Evolutionary conservation across 2,797 vertebrate genomes (phyloP).

Genomic region (Lacerta viridis): DNA sequence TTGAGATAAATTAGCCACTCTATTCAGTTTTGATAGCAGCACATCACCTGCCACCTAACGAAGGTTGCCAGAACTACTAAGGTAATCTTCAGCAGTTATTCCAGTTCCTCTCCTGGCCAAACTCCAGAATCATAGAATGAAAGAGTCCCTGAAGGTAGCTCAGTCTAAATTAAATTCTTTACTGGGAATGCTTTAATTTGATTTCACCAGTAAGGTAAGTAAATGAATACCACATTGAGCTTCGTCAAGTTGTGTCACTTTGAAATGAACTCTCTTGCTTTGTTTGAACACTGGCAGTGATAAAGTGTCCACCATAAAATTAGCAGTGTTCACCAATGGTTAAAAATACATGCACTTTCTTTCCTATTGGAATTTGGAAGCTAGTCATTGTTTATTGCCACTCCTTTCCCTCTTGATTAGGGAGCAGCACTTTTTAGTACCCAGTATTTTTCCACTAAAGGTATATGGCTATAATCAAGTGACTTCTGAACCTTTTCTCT

Average conservation of each 20-base stretch:
- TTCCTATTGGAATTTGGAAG: neutral
- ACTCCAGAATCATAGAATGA: too few relatives aligned
- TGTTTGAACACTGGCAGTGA: neutral
- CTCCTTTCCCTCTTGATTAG: conserved; percentile 3
- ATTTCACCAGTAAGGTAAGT: neutral
- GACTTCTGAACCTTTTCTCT: conserved; percentile 7
- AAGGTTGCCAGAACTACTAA: too few relatives aligned
- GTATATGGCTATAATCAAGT: conserved; percentile 5
- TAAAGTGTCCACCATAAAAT: neutral
- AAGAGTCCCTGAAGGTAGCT: too few relatives aligned
- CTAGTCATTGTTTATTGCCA: neutral
- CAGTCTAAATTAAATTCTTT: too few relatives aligned
- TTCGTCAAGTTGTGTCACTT: neutral
- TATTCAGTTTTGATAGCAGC: too few relatives aligned
- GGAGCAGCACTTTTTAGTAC: neutral
- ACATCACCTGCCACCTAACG: too few relatives aligned
- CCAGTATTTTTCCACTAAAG: neutral
- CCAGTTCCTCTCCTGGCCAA: too few relatives aligned
- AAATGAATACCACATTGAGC: neutral
- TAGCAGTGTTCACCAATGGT: neutral
- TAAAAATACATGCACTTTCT: conserved; percentile 4
- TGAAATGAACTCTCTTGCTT: neutral
- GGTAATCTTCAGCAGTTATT: too few relatives aligned
- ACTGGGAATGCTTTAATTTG: neutral
- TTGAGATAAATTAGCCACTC: too few relatives aligned